Evolutionary conservation across 2,113 vertebrate genomes (phyloP), one percentile per base, ranked within the genome.

Genomic region (Mus pahari): DNA sequence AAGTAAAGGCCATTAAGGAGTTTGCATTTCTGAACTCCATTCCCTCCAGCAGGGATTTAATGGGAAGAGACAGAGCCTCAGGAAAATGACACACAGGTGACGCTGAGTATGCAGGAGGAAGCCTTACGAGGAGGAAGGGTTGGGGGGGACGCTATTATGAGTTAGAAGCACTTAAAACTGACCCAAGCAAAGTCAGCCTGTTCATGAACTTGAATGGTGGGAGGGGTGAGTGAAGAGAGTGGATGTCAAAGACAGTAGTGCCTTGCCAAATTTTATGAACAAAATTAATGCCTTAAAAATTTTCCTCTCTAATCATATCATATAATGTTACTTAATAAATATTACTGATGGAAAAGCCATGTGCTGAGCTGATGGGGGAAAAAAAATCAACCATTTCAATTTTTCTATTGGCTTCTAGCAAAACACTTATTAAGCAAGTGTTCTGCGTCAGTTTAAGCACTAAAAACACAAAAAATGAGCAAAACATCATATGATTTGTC

Each of bases 281-380:
- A 95, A 88, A 92, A 83, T 88, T 91, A 71, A 91, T 89, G 45
- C 89, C 96, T 96, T 86, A 86, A 92, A 97, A 96, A 90, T 94
- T 92, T 96, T 94, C 92, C 13, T 95, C 81, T 78, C 93, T 92
- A 92, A 94, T 92, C 91, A 97, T 81, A 78, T 81, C 90, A 95
- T 90, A 94, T 92, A 94, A 94, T 94, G 71, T 90, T 92, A 93
- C 92, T 95, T 94, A 97, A 96, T 95, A 94, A 95, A 91, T 96
- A 96, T 94, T 95, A 90, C 86, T 79, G 89, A 95, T 82, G 42
- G 87, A 33, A 73, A 95, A 94, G 73, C 81, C 91, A 95, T 89
- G 93, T 95, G 96, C 88, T 74, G 73, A 96, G 81, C 55, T 93
- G 70, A 66, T 78, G 4, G 11, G 74, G 50, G 11, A 4, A 45